These are phyloP conservation scores for Aporophyla lueneburgensis DNA, from an alignment of 2,888 invertebrate species.

Conservation along the genomic window DNA sequence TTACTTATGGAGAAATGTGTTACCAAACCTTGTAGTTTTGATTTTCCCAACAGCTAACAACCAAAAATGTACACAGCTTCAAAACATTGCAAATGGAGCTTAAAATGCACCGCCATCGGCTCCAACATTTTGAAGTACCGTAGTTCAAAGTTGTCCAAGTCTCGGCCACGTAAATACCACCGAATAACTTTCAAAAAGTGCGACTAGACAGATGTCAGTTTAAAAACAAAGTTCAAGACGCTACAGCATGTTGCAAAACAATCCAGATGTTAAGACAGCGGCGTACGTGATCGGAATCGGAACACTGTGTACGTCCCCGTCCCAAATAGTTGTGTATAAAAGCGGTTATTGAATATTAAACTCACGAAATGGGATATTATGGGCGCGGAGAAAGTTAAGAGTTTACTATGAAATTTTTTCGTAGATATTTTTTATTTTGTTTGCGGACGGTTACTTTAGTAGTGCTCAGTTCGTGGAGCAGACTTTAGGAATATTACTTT, in stretches of 20 bases:
- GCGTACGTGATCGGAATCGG: constrained; percentile 82
- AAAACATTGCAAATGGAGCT: constrained; percentile 38
- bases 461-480: constrained; percentile 29
- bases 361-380: constrained; percentile 77
- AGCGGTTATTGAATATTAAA: constrained; percentile 85
- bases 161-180: constrained; percentile 68
- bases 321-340: constrained; percentile 77
- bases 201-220: constrained; percentile 77
- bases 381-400: constrained; percentile 67
- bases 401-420: constrained; percentile 68
- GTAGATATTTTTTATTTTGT: constrained; percentile 40
- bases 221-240: constrained; percentile 82
- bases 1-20: background rate
- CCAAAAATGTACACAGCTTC: constrained; percentile 15
- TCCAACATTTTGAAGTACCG: constrained; percentile 52
- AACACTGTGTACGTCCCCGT: constrained; percentile 51
- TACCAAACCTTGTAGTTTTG: background rate
- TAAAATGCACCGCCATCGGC: constrained; percentile 43
- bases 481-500: constrained; percentile 40
- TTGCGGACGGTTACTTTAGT: constrained; percentile 21
- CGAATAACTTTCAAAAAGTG: constrained; percentile 77
- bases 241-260: constrained; percentile 86
- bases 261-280: constrained; percentile 87
- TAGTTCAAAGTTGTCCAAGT: constrained; percentile 49
- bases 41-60: background rate